phyloP scores from a whole-genome alignment of 2,888 invertebrate genomes.

The Myopa tessellatipennis region DNA sequence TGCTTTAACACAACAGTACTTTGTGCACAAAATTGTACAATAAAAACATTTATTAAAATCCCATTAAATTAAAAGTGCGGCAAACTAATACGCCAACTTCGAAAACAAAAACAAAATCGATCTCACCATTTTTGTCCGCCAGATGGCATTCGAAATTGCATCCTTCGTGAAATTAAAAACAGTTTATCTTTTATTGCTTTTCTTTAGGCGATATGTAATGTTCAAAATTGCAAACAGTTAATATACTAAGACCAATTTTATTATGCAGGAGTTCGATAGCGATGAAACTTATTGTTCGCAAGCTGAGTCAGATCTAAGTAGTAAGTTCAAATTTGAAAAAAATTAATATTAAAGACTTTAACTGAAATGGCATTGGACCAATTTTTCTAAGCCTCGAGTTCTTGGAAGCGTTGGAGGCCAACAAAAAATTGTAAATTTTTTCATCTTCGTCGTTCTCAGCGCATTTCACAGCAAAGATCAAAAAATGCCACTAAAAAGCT shows the following conservation, averaged over 20 bases:
- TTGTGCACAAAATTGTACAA: too few species aligned
- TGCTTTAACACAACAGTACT: too few species aligned
- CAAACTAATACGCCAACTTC: too few species aligned
- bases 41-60: too few species aligned
- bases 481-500: background rate
- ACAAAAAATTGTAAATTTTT: background rate
- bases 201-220: background rate
- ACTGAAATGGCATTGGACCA: background rate
- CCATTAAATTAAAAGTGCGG: too few species aligned
- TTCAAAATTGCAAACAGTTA: slow-evolving; percentile 2
- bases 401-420: background rate
- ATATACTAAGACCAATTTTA: background rate
- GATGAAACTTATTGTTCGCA: slow-evolving; percentile 47
- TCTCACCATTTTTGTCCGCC: too few species aligned
- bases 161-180: too few species aligned
- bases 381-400: background rate
- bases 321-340: background rate
- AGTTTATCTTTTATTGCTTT: too few species aligned
- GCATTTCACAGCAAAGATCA: slow-evolving; percentile 29
- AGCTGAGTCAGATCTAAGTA: slow-evolving; percentile 40
- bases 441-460: slow-evolving; percentile 40
- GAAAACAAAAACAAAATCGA: too few species aligned
- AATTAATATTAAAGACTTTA: background rate
- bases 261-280: slow-evolving; percentile 37
- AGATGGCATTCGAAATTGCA: too few species aligned